Percentiles rank a stretch among this genome's conserved stretches.
These are phyloP conservation scores for Doris montereyensis DNA, from an alignment of 2,888 invertebrate genomes.

Conservation along the genomic window DNA sequence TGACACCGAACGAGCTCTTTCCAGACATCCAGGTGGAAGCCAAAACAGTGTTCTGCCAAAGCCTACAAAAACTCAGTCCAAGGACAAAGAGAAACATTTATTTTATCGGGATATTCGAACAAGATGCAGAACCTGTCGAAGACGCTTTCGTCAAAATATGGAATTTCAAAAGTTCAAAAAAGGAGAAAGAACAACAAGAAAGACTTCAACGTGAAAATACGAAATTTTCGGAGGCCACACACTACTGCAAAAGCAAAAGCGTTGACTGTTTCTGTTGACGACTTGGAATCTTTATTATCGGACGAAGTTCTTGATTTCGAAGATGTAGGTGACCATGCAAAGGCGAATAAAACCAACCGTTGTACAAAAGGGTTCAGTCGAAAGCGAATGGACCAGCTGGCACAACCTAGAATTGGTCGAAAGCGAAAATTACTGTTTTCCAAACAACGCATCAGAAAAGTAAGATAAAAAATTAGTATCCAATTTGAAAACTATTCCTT, in stretches of 20 bases:
- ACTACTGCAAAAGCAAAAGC: no score
- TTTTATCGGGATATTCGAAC: no score
- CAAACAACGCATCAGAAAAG: constrained; percentile 25
- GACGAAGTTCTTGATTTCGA: constrained; percentile 23
- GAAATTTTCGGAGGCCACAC: no score
- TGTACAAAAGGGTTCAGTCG: constrained; percentile 11
- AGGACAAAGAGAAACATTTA: no score
- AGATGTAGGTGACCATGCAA: background rate
- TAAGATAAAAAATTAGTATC: background rate
- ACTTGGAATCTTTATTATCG: constrained; percentile 1
- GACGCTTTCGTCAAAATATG: background rate
- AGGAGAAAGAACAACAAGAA: background rate
- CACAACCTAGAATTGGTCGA: constrained; percentile 20
- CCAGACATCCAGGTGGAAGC: no score
- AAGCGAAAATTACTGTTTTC: background rate
- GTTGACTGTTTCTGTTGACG: background rate
- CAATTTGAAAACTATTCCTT: no score
- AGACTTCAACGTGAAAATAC: background rate
- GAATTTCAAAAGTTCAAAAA: background rate
- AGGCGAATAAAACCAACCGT: background rate
- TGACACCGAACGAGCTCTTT: no score
- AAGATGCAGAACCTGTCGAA: constrained; percentile 17
- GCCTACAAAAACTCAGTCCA: no score
- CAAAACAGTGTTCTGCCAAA: no score
- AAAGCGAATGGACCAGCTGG: constrained; percentile 21